Conservation (phyloP, 2,113 vertebrate genomes). For the Cygnus atratus region DNA sequence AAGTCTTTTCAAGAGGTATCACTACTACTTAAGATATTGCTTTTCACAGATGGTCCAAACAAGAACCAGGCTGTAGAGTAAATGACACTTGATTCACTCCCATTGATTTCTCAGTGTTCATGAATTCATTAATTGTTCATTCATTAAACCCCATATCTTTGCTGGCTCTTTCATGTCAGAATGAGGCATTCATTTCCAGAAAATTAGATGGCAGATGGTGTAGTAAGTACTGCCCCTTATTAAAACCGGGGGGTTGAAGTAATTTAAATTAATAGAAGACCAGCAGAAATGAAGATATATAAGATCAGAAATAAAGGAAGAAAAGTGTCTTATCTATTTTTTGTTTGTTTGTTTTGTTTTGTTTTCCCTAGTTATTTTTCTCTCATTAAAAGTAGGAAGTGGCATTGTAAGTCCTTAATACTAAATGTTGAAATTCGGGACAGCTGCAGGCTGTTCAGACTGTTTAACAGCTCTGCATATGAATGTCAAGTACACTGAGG, state of each 20-base stretch:
- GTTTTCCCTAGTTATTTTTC: neutral
- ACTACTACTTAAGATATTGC: neutral
- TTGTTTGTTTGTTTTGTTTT: neutral
- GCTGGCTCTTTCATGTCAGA: neutral
- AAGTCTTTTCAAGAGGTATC: neutral
- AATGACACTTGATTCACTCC: neutral
- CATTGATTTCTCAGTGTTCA: neutral
- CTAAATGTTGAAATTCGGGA: neutral
- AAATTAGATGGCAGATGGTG: neutral
- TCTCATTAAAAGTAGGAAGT: neutral
- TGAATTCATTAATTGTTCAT: constrained; percentile 3
- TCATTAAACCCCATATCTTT: neutral
- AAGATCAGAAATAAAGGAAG: neutral
- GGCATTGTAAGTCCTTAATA: neutral
- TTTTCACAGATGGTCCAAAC: neutral
- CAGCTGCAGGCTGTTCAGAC: neutral
- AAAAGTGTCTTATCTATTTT: neutral
- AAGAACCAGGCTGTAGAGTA: neutral
- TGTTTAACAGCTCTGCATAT: neutral
- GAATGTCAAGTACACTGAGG: neutral
- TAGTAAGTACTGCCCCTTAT: neutral
- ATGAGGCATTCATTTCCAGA: constrained; percentile 8
- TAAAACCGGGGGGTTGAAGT: neutral
- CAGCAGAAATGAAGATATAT: neutral
- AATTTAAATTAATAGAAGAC: neutral